Percentiles rank a stretch among this genome's conserved stretches.
These are phyloP conservation scores for Encarsia formosa DNA, from an alignment of 2,888 invertebrate genomes.

Conservation along the genomic window DNA sequence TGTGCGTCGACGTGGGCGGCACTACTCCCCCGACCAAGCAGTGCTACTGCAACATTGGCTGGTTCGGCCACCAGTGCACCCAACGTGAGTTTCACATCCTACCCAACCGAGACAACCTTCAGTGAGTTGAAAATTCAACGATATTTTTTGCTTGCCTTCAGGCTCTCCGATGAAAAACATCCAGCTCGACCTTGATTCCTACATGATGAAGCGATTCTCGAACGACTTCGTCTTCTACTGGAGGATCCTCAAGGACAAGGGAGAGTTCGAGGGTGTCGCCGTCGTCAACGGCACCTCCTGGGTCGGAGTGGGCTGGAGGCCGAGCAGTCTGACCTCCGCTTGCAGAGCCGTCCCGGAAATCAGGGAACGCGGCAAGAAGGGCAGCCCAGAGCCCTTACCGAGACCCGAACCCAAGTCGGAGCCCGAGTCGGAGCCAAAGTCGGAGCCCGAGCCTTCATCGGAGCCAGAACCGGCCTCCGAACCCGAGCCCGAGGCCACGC, in stretches of 20 bases:
- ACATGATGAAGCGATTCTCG: constrained; percentile 68
- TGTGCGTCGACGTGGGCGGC: constrained; percentile 76
- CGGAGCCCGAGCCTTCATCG: constrained; percentile 48
- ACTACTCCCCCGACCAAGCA: constrained; percentile 77
- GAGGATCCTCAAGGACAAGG: constrained; percentile 74
- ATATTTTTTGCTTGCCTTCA: constrained; percentile 40
- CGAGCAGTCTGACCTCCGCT: constrained; percentile 66
- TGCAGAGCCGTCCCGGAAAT: constrained; percentile 79
- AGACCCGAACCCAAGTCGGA: constrained; percentile 46
- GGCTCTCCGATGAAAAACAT: constrained; percentile 73
- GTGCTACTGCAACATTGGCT: constrained; percentile 88
- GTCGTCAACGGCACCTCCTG: constrained; percentile 83
- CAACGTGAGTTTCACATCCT: constrained; percentile 61
- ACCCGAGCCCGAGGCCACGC: constrained; percentile 38
- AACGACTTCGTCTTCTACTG: constrained; percentile 78
- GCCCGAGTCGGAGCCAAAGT: constrained; percentile 47
- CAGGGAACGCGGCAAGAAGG: constrained; percentile 42
- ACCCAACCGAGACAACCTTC: too few species aligned
- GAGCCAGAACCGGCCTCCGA: constrained; percentile 49
- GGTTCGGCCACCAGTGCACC: constrained; percentile 79
- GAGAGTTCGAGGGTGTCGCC: constrained; percentile 85
- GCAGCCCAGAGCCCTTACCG: constrained; percentile 46
- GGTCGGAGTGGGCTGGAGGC: constrained; percentile 87
- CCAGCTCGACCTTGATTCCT: constrained; percentile 67
- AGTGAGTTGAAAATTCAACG: constrained; percentile 6